Base-by-base conservation (phyloP, 2,797 vertebrate species). In the Cossypha heuglini region DNA sequence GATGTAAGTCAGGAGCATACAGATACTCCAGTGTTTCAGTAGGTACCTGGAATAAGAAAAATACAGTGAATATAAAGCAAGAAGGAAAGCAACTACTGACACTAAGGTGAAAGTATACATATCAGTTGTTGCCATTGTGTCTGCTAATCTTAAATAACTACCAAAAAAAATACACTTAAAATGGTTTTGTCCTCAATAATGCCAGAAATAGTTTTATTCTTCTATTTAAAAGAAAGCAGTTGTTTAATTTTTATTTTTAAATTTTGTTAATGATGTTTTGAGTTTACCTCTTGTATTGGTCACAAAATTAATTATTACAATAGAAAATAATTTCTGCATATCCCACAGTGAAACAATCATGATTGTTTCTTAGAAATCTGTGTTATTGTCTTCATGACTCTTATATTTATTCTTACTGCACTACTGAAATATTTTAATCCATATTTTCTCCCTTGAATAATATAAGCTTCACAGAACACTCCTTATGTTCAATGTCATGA, bases 191-290 rank as follows among this genome's bases (percentile, higher is more conserved):
- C 17, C 26, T 74, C 48, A 59, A 43, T 35, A 38, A 48, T n/a
- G 3, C 9, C 57, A 77, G 14, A 16, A 52, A 46, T 43, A 40
- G 1, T 18, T 76, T 42, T 58, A 67, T 71, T 72, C 16, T 62
- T 57, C 17, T 7, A 18, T 48, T 58, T 49, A 21, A 42, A n/a
- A 37, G 12, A 40, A 54, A 63, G 7, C 6, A 28, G 2, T 1
- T 35, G 6, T 16, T 48, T 21, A 38, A 1, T 3, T 0, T 0
- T n/a, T 48, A 57, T 25, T n/a, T 25, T n/a, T 6, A 19, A 45
- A 22, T 62, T 86, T 52, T 45, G 2, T 14, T 46, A 64, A 29
- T 48, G 3, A 3, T 67, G 6, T 6, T 66, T 74, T 59, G 9
- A 59, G 8, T 43, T 76, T 55, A 38, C 31, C 19, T 48, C n/a